Evolutionary conservation across 2,888 invertebrate species (phyloP).

Genomic region (Scrobipalpa atriplicella): DNA sequence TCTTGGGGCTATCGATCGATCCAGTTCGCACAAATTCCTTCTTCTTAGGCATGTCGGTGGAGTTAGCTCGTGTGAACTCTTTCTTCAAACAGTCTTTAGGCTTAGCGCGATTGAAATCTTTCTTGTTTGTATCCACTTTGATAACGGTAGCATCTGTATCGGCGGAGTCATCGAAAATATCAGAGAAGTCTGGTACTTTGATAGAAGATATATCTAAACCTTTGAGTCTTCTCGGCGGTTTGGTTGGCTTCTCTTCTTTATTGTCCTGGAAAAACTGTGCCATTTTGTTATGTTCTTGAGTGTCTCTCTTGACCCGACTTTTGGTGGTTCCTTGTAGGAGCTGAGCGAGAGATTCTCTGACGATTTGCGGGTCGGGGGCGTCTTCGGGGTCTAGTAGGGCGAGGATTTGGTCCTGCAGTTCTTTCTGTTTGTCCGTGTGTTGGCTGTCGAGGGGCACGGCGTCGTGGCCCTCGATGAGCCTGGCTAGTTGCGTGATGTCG

Average conservation of each 20-base stretch:
- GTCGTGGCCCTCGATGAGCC: slow-evolving; percentile 71
- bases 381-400: slow-evolving; percentile 68
- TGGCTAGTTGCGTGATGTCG: slow-evolving; percentile 67
- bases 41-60: slow-evolving; percentile 26
- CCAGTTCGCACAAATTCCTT: slow-evolving; percentile 29
- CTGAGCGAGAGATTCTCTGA: slow-evolving; percentile 60
- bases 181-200: slow-evolving; percentile 51
- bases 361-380: slow-evolving; percentile 58
- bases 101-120: neutral
- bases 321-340: slow-evolving; percentile 60
- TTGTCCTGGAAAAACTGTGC: slow-evolving; percentile 55
- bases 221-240: slow-evolving; percentile 60
- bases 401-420: slow-evolving; percentile 69
- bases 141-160: slow-evolving; percentile 63
- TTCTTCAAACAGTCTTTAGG: slow-evolving; percentile 26
- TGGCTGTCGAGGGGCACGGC: slow-evolving; percentile 41
- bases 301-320: slow-evolving; percentile 46
- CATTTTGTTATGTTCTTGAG: slow-evolving; percentile 43
- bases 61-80: slow-evolving; percentile 31
- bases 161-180: slow-evolving; percentile 59
- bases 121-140: slow-evolving; percentile 36
- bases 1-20: slow-evolving; percentile 40
- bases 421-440: slow-evolving; percentile 56
- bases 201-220: slow-evolving; percentile 59
- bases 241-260: slow-evolving; percentile 47